These are phyloP conservation scores for Zaprionus taronus DNA, from an alignment of 1,140 invertebrate genomes.

Conservation along the genomic window DNA sequence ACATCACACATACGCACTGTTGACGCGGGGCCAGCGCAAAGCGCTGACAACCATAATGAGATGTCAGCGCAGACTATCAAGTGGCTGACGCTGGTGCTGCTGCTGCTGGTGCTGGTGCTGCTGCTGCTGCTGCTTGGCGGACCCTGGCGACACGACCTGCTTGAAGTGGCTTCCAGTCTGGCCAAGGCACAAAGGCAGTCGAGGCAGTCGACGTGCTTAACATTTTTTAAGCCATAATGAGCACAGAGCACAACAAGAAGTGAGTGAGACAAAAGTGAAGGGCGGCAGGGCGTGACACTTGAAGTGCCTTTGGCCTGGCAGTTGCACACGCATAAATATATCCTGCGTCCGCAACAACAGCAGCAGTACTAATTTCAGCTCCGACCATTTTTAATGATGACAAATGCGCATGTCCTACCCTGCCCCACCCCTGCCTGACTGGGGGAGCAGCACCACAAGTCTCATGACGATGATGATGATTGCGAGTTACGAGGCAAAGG, in stretches of 20 bases:
- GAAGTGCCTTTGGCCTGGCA: conserved; percentile 51
- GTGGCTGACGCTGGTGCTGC: conserved; percentile 58
- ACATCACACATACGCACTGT: conserved; percentile 77
- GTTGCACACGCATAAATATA: conserved; percentile 78
- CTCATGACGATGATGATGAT: conserved; percentile 33
- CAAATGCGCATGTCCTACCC: conserved; percentile 61
- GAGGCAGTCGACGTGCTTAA: conserved; percentile 65
- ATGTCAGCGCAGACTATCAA: conserved; percentile 80
- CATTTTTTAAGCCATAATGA: conserved; percentile 83
- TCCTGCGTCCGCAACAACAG: conserved; percentile 41
- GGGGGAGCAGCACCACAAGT: conserved; percentile 6
- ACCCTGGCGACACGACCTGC: conserved; percentile 65
- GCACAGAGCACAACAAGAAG: conserved; percentile 48
- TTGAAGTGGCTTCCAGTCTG: conserved; percentile 59
- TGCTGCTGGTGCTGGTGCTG: conserved; percentile 28
- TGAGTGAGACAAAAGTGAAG: conserved; percentile 44
- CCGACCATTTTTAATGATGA: conserved; percentile 74
- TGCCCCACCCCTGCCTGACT: not conserved
- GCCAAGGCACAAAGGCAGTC: conserved; percentile 23
- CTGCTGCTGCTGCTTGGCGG: conserved; percentile 21
- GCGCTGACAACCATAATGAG: conserved; percentile 78
- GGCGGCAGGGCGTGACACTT: conserved; percentile 70
- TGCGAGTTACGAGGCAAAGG: conserved; percentile 50
- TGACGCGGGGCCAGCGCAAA: conserved; percentile 45
- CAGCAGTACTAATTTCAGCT: conserved; percentile 65